Conservation (phyloP, 2,113 vertebrate genomes). For the Sorex fumeus region DNA sequence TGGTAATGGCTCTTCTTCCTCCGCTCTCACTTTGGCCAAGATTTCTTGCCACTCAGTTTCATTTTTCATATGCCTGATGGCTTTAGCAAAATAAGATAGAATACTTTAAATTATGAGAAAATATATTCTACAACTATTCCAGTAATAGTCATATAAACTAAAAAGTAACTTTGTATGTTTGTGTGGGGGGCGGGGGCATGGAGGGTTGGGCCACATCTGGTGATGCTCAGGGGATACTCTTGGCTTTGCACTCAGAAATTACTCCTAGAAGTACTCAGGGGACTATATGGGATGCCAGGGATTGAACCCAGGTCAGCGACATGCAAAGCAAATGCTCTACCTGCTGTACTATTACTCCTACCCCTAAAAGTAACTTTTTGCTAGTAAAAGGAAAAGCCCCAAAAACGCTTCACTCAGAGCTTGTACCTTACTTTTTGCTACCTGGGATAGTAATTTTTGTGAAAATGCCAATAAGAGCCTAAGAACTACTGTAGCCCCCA, state of each 20-base stretch:
- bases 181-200: background rate
- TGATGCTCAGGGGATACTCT: no score
- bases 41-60: constrained; percentile 95
- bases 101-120: constrained; percentile 58
- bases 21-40: constrained; percentile 90
- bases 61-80: constrained; percentile 91
- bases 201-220: no score
- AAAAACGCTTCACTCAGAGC: constrained; percentile 15
- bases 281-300: no score
- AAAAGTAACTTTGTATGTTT: constrained; percentile 32
- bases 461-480: background rate
- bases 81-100: constrained; percentile 87
- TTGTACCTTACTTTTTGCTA: background rate
- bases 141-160: constrained; percentile 32
- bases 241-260: no score
- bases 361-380: constrained; percentile 26
- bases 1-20: constrained; percentile 92
- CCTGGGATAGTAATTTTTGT: background rate
- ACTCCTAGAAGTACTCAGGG: no score
- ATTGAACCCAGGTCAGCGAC: no score
- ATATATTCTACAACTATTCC: constrained; percentile 15
- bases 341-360: no score
- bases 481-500: background rate
- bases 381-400: background rate
- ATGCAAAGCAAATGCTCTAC: no score